These are phyloP conservation scores for Casuarius casuarius DNA, from an alignment of 2,113 vertebrate species.

Conservation along the genomic window DNA sequence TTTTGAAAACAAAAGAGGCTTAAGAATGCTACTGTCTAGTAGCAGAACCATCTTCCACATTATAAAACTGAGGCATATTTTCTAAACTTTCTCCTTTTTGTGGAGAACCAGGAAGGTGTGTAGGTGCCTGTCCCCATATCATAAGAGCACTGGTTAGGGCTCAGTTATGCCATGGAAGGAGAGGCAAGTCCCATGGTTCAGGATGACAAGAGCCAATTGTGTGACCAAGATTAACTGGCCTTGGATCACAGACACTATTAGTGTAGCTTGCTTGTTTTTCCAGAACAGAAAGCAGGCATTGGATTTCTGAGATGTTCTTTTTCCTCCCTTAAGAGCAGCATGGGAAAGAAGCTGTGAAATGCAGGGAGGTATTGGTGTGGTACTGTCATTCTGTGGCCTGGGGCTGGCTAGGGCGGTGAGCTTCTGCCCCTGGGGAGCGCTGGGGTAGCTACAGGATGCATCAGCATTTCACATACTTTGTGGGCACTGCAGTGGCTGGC, in stretches of 20 bases:
- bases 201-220: neutral
- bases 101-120: neutral
- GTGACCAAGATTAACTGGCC: neutral
- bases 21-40: neutral
- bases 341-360: neutral
- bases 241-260: neutral
- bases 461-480: neutral
- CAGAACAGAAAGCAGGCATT: neutral
- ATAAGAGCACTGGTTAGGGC: neutral
- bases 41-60: neutral
- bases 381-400: neutral
- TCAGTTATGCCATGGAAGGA: neutral
- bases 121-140: neutral
- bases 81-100: neutral
- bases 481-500: neutral
- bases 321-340: neutral
- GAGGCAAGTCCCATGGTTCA: neutral
- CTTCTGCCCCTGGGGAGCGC: neutral
- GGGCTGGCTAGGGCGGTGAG: neutral
- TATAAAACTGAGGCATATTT: neutral
- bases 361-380: neutral
- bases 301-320: neutral
- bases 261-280: neutral
- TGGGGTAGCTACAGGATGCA: neutral
- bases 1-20: neutral